A percentile compares a stretch with the other conserved stretches of the same genome.
Evolutionary conservation across 2,888 invertebrate species (phyloP).

Genomic region (Drosophila borealis): DNA sequence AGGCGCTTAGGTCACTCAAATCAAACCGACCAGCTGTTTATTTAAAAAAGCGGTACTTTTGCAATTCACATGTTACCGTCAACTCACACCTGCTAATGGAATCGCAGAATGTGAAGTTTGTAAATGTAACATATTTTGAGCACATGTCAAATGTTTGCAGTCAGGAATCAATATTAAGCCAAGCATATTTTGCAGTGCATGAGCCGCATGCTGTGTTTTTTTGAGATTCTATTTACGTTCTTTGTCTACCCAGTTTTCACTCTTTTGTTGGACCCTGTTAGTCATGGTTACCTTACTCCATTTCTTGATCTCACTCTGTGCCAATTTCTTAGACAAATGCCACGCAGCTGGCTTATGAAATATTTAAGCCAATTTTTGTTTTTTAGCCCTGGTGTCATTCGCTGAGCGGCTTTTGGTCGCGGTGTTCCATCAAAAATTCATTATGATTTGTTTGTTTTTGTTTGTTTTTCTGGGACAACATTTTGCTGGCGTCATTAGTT

Average conservation of each 20-base stretch:
- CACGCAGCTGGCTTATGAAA: slow-evolving; percentile 50
- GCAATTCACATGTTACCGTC: too few species aligned
- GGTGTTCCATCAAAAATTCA: slow-evolving; percentile 48
- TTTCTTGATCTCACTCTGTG: slow-evolving; percentile 46
- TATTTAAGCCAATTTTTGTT: slow-evolving; percentile 54
- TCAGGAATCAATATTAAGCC: not conserved
- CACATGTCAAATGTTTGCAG: too few species aligned
- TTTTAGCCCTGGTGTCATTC: slow-evolving; percentile 11
- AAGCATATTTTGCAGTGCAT: not conserved
- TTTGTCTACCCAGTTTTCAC: not conserved
- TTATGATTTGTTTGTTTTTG: slow-evolving; percentile 35
- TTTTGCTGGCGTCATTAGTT: slow-evolving; percentile 43
- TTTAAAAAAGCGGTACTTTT: too few species aligned
- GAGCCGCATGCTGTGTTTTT: not conserved
- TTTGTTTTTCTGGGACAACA: slow-evolving; percentile 30
- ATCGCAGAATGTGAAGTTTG: too few species aligned
- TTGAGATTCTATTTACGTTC: not conserved
- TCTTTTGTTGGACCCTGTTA: slow-evolving; percentile 24
- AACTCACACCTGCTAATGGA: too few species aligned
- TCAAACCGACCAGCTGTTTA: too few species aligned
- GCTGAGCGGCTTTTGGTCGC: slow-evolving; percentile 6
- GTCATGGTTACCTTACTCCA: slow-evolving; percentile 11
- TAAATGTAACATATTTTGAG: too few species aligned
- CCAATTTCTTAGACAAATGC: slow-evolving; percentile 52
- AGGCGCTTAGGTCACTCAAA: too few species aligned